phyloP scores from a whole-genome alignment of 2,797 vertebrate genomes.

The Babyrousa celebensis region DNA sequence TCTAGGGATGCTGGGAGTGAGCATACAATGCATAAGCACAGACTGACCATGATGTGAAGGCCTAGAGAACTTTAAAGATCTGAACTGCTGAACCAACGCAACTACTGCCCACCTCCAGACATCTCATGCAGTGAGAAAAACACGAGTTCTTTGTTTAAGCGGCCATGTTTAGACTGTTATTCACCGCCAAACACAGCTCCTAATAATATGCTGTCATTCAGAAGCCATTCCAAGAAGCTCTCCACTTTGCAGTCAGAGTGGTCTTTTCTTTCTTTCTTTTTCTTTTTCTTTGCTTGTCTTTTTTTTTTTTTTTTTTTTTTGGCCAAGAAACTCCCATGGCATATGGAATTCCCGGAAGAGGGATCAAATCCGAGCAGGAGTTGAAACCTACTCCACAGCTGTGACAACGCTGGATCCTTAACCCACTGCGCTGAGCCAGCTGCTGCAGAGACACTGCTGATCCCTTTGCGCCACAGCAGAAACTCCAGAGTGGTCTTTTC shows the following conservation, averaged over 20 bases:
- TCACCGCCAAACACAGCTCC: not conserved
- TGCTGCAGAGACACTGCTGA: too few relatives aligned
- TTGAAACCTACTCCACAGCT: too few relatives aligned
- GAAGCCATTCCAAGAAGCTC: not conserved
- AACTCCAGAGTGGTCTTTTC: not conserved
- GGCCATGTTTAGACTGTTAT: not conserved
- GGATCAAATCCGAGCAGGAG: too few relatives aligned
- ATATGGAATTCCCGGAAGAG: too few relatives aligned
- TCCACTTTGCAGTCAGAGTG: not conserved
- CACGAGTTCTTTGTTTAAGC: not conserved
- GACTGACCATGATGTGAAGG: not conserved
- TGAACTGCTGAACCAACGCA: not conserved
- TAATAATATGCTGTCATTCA: not conserved
- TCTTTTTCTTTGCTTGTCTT: too few relatives aligned
- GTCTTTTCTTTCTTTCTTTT: not conserved
- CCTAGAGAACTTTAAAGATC: not conserved
- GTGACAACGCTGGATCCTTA: too few relatives aligned
- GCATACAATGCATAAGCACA: not conserved
- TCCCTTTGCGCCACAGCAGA: too few relatives aligned
- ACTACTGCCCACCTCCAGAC: not conserved
- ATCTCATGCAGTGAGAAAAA: not conserved
- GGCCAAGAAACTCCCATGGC: too few relatives aligned
- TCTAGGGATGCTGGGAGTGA: not conserved
- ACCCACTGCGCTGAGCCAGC: too few relatives aligned
- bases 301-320: too few relatives aligned